Conservation (phyloP, 2,797 vertebrate genomes). For the Cyprinodon diabolis region DNA sequence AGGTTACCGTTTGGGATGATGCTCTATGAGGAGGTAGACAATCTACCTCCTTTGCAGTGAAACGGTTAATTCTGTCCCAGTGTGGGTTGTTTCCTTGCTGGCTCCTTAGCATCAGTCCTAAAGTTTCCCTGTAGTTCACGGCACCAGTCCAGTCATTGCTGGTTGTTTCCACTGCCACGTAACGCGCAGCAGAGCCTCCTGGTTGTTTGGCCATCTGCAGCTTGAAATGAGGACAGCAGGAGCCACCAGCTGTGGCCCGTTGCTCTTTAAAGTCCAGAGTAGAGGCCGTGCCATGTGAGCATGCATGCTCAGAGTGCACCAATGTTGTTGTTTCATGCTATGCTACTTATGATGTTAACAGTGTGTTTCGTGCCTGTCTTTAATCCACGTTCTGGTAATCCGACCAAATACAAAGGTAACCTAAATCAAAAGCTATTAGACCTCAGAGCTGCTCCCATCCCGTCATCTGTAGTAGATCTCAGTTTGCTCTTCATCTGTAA, state of each 20-base stretch:
- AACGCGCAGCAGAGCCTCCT: slow-evolving; percentile 15
- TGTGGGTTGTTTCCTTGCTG: slow-evolving; percentile 1
- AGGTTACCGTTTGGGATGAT: slow-evolving; percentile 20
- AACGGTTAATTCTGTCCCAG: slow-evolving; percentile 38
- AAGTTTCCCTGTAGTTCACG: slow-evolving; percentile 23
- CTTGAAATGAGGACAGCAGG: slow-evolving; percentile 50
- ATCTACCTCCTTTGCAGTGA: slow-evolving; percentile 27
- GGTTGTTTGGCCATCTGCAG: slow-evolving; percentile 36
- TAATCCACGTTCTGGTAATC: slow-evolving; percentile 77
- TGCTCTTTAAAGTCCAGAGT: slow-evolving; percentile 50
- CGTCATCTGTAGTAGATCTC: slow-evolving; percentile 13
- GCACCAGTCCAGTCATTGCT: slow-evolving; percentile 2
- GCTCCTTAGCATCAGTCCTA: neutral
- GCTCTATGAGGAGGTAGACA: slow-evolving; percentile 6
- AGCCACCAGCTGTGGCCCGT: slow-evolving; percentile 59
- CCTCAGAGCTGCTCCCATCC: slow-evolving; percentile 26
- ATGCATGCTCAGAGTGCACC: neutral
- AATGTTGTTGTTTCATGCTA: slow-evolving; percentile 37
- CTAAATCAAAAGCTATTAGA: slow-evolving; percentile 73
- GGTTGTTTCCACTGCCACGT: slow-evolving; percentile 18
- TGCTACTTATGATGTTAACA: slow-evolving; percentile 43
- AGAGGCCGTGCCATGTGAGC: slow-evolving; percentile 28
- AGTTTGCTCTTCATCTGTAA: neutral
- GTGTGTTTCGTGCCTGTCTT: slow-evolving; percentile 52
- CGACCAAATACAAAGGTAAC: slow-evolving; percentile 76